phyloP scores from a whole-genome alignment of 2,113 vertebrate species.

The Acrocephalus arundinaceus region DNA sequence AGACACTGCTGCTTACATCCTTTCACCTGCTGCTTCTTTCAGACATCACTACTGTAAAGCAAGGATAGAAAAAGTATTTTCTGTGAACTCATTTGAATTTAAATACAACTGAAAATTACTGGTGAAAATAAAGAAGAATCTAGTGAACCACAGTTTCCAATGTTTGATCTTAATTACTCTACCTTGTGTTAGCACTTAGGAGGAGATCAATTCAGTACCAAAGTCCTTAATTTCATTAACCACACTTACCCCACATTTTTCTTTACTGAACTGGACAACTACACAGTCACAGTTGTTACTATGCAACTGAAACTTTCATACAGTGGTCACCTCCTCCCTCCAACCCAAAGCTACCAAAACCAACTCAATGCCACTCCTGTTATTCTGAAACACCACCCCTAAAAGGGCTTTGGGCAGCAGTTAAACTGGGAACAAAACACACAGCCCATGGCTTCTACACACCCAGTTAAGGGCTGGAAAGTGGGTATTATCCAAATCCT shows the following conservation, averaged over 20 bases:
- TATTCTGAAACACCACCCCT: neutral
- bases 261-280: neutral
- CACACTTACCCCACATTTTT: neutral
- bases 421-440: neutral
- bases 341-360: neutral
- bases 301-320: neutral
- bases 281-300: fast-evolving
- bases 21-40: neutral
- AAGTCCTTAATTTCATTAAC: neutral
- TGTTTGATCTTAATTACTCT: neutral
- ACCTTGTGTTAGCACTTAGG: neutral
- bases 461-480: neutral
- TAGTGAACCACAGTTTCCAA: neutral
- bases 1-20: neutral
- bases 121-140: neutral
- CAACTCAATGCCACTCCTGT: neutral
- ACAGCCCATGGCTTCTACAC: neutral
- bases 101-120: neutral
- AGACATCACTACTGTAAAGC: neutral
- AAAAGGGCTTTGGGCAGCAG: neutral
- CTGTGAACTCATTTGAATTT: neutral
- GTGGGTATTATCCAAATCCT: neutral
- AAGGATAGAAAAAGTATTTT: neutral
- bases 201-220: neutral
- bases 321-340: neutral